Conservation (phyloP, 2,113 vertebrate species). For the Nycticorax nycticorax region DNA sequence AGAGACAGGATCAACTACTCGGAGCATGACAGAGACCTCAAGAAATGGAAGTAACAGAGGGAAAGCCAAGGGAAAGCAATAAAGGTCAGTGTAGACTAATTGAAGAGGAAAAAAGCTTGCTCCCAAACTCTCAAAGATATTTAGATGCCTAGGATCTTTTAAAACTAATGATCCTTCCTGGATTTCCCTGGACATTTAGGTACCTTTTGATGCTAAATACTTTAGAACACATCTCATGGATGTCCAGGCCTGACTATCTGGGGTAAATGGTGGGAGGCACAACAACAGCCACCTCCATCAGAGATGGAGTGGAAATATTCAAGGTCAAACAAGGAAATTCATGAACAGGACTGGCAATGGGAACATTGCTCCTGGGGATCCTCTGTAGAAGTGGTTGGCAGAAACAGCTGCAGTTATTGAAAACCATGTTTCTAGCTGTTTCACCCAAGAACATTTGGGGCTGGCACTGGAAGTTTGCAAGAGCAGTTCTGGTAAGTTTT, state of each 20-base stretch:
- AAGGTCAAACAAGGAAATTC: background rate
- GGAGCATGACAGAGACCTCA: background rate
- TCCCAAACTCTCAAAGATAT: background rate
- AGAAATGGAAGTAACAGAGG: background rate
- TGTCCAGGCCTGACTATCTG: background rate
- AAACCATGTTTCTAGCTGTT: background rate
- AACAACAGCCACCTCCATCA: background rate
- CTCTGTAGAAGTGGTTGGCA: background rate
- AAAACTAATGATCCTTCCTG: background rate
- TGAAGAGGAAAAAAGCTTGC: background rate
- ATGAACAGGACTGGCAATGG: background rate
- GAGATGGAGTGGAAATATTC: background rate
- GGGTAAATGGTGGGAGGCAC: background rate
- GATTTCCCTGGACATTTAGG: background rate
- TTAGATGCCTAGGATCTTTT: background rate
- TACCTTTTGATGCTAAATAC: background rate
- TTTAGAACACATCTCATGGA: background rate
- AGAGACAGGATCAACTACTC: background rate
- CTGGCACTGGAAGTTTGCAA: background rate
- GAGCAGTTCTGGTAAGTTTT: background rate
- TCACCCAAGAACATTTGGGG: background rate
- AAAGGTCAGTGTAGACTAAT: background rate
- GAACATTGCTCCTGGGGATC: background rate
- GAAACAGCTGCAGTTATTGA: background rate
- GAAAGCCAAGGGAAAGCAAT: background rate